Evolutionary conservation across 2,888 invertebrate genomes (phyloP).

Genomic region (Sipha maydis): DNA sequence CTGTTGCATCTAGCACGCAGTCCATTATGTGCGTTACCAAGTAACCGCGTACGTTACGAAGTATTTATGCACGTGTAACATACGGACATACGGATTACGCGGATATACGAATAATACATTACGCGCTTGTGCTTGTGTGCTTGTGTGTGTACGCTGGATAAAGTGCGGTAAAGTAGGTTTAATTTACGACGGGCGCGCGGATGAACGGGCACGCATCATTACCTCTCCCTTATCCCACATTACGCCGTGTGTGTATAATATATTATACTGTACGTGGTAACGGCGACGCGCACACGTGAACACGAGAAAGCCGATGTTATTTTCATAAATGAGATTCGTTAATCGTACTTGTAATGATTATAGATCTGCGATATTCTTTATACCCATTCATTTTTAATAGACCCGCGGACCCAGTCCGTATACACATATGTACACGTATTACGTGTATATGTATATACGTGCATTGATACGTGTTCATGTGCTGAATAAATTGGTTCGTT

Average conservation of each 20-base stretch:
- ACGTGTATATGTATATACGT: not conserved
- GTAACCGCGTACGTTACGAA: too few relatives aligned
- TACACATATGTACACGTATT: not conserved
- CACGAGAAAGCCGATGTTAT: slow-evolving; percentile 41
- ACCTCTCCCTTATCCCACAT: slow-evolving; percentile 28
- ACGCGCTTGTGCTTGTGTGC: too few relatives aligned
- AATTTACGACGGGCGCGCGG: slow-evolving; percentile 34
- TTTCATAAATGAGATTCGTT: slow-evolving; percentile 56
- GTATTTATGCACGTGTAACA: too few relatives aligned
- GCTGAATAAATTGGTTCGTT: slow-evolving; percentile 55
- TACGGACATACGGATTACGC: not conserved
- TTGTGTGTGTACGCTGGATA: not conserved
- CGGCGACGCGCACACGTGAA: not conserved
- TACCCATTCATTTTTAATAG: slow-evolving; percentile 49
- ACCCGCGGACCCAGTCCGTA: not conserved
- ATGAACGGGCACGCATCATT: slow-evolving; percentile 13
- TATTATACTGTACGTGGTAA: not conserved
- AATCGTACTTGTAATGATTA: slow-evolving; percentile 42
- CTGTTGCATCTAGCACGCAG: too few relatives aligned
- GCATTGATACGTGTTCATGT: not conserved
- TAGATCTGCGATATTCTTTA: slow-evolving; percentile 39
- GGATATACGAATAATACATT: too few relatives aligned
- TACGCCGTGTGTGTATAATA: not conserved
- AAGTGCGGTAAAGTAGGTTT: not conserved
- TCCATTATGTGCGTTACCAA: too few relatives aligned